Base-by-base conservation (phyloP, 2,797 vertebrate species). In the Microchirus variegatus region DNA sequence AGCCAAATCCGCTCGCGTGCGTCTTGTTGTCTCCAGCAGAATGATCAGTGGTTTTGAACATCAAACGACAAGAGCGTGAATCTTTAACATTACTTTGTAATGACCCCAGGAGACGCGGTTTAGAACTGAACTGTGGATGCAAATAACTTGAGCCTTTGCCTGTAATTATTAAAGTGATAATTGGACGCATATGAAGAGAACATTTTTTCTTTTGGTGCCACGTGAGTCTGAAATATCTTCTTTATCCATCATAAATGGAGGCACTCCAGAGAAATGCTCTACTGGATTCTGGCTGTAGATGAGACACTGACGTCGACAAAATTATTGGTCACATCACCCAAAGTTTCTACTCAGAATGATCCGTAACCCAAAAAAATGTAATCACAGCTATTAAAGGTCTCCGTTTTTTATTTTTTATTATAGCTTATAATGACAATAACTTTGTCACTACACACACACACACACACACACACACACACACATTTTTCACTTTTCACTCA, bases 301-400 rank as follows among this genome's bases (percentile, higher is more conserved):
- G 45, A 58, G 59, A 62, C 43, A 13, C 12, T 5, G 12, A 42
- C 5, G 15, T 40, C 2, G 18, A 19, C 17, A 10, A 12, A 5
- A 19, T 15, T 14, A 22, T 35, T 2, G 2, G 6, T 42, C 35
- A 0, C 18, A 10, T 4, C 15, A 44, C 17, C 35, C 3, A 7
- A 18, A 47, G 57, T 63, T 55, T 50, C 36, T 53, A 46, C 48
- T 26, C 46, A 50, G 49, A 36, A 22, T 8, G 40, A 19, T 42
- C 37, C 45, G 40, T 19, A 45, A 0, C 1, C 45, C n/a, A n/a
- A n/a, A n/a, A n/a, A n/a, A n/a, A n/a, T n/a, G n/a, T n/a, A 54
- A 63, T 63, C 16, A 15, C 19, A 43, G 55, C 22, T 61, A 73
- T 73, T 63, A 71, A 67, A 81, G 44, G 45, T 74, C 55, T 76